Evolutionary conservation across 2,113 vertebrate species (phyloP).

Genomic region (Arvicanthis niloticus): DNA sequence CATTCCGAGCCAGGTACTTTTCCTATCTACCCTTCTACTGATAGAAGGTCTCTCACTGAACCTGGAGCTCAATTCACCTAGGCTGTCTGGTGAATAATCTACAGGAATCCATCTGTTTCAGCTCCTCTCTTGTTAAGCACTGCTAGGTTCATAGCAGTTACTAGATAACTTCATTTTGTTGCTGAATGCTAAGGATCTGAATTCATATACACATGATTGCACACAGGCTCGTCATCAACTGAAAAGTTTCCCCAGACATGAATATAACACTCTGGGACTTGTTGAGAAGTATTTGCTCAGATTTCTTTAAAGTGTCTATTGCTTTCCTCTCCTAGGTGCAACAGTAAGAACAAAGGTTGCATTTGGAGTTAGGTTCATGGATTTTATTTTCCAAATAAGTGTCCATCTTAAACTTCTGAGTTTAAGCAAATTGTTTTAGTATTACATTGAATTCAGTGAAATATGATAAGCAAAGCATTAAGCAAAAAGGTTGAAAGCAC

Average conservation of each 20-base stretch:
- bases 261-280: background rate
- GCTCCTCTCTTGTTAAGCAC: background rate
- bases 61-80: background rate
- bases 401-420: background rate
- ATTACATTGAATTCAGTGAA: background rate
- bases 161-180: no score
- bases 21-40: background rate
- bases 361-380: background rate
- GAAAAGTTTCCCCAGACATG: background rate
- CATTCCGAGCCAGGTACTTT: no score
- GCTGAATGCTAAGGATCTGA: background rate
- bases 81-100: background rate
- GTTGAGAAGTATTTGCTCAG: slow-evolving; percentile 1
- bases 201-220: background rate
- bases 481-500: slow-evolving; percentile 28
- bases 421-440: slow-evolving; percentile 25
- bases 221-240: background rate
- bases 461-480: slow-evolving; percentile 21
- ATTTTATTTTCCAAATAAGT: background rate
- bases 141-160: background rate
- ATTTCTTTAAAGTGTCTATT: background rate
- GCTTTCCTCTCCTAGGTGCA: background rate
- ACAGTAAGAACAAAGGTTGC: background rate
- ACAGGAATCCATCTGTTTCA: background rate
- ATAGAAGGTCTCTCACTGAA: background rate